phyloP scores from a whole-genome alignment of 2,888 invertebrate species.

The Spilarctia lutea region DNA sequence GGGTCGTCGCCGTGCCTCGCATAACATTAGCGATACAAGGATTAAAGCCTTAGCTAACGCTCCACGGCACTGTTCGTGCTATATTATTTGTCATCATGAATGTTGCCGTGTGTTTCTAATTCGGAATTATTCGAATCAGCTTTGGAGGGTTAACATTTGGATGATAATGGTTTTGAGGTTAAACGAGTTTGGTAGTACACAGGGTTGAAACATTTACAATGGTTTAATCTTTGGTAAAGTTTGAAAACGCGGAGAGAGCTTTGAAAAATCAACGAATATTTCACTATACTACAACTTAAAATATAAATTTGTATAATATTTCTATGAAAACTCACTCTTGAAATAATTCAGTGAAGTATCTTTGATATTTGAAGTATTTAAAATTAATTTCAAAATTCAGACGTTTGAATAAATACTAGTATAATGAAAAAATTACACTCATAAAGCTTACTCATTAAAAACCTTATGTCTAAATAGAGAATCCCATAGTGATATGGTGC shows the following conservation, averaged over 20 bases:
- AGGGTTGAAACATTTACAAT: neutral
- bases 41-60: constrained; percentile 46
- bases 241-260: neutral
- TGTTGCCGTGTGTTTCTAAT: constrained; percentile 24
- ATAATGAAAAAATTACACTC: too few relatives aligned
- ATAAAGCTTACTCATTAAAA: too few relatives aligned
- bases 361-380: neutral
- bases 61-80: constrained; percentile 32
- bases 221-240: neutral
- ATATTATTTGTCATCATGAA: constrained; percentile 46
- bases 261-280: neutral
- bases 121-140: constrained; percentile 25
- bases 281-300: neutral
- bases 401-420: too few relatives aligned
- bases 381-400: neutral
- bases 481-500: too few relatives aligned
- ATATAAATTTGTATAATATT: too few relatives aligned
- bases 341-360: neutral
- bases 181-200: constrained; percentile 5
- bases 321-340: neutral
- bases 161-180: constrained; percentile 22
- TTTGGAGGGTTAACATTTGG: constrained; percentile 22
- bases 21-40: constrained; percentile 48
- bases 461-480: too few relatives aligned
- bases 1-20: constrained; percentile 51